Percentiles rank a stretch among this genome's conserved stretches.
phyloP scores from a whole-genome alignment of 2,797 vertebrate species.

The Moxostoma hubbsi region DNA sequence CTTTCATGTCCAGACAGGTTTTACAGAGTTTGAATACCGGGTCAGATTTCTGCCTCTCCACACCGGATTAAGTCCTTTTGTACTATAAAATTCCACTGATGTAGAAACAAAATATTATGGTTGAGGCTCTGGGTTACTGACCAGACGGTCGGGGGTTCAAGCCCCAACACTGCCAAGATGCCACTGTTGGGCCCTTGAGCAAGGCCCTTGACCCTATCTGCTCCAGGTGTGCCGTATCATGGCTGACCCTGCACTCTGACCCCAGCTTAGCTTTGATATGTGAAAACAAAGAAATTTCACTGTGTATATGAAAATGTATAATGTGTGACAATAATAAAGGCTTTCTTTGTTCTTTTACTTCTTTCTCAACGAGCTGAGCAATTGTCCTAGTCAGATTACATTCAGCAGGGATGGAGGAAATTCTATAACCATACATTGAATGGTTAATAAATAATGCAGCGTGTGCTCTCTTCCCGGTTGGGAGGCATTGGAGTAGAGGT shows the following conservation, averaged over 20 bases:
- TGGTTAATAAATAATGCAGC: conserved; percentile 62
- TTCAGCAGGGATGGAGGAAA: conserved; percentile 40
- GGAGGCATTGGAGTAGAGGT: conserved; percentile 46
- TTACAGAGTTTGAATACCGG: not conserved
- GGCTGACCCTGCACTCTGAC: too few relatives aligned
- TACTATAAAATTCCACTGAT: not conserved
- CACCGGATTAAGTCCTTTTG: conserved; percentile 5
- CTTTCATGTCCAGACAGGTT: not conserved
- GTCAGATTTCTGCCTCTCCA: not conserved
- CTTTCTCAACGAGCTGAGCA: conserved; percentile 32
- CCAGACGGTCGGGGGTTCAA: too few relatives aligned
- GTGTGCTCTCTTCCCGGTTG: conserved; percentile 49
- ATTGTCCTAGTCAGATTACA: conserved; percentile 55
- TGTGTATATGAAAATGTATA: too few relatives aligned
- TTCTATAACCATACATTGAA: conserved; percentile 60
- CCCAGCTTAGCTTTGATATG: too few relatives aligned
- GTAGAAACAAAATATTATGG: not conserved
- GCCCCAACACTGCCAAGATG: too few relatives aligned
- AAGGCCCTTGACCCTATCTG: too few relatives aligned
- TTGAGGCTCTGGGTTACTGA: too few relatives aligned
- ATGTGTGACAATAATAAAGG: too few relatives aligned
- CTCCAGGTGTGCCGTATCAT: too few relatives aligned
- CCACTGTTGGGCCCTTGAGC: too few relatives aligned
- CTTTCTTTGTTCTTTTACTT: too few relatives aligned
- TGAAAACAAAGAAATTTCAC: too few relatives aligned